These are phyloP conservation scores for Lamellibrachia columna DNA, from an alignment of 2,888 invertebrate genomes.

Conservation along the genomic window DNA sequence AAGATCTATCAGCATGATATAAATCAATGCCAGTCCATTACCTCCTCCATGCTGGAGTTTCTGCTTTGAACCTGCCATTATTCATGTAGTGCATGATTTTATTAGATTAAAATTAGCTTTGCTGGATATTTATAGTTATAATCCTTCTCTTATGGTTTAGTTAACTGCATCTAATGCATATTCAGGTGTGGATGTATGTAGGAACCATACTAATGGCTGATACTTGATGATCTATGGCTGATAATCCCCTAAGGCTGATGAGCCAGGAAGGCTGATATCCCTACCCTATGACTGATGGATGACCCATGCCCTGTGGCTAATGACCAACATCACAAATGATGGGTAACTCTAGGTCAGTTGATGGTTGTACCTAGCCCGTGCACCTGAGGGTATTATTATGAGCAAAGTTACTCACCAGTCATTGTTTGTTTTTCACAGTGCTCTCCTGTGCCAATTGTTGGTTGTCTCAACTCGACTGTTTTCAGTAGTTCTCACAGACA, in stretches of 20 bases:
- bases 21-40: slow-evolving; percentile 3
- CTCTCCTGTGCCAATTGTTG: too few species aligned
- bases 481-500: too few species aligned
- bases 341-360: not conserved
- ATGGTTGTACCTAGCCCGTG: not conserved
- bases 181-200: not conserved
- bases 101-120: not conserved
- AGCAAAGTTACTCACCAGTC: not conserved
- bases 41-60: not conserved
- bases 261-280: too few species aligned
- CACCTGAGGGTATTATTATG: not conserved
- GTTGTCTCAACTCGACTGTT: too few species aligned
- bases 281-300: not conserved
- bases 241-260: too few species aligned
- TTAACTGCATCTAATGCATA: not conserved
- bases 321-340: not conserved
- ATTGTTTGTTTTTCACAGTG: not conserved
- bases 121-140: not conserved
- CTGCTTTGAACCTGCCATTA: not conserved
- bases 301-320: not conserved
- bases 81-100: not conserved
- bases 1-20: not conserved
- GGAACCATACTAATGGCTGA: not conserved
- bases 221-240: not conserved
- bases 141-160: not conserved